A percentile compares a stretch with the other conserved stretches of the same genome.
Conservation (phyloP, 2,888 invertebrate genomes). For the Yponomeuta cagnagella region DNA sequence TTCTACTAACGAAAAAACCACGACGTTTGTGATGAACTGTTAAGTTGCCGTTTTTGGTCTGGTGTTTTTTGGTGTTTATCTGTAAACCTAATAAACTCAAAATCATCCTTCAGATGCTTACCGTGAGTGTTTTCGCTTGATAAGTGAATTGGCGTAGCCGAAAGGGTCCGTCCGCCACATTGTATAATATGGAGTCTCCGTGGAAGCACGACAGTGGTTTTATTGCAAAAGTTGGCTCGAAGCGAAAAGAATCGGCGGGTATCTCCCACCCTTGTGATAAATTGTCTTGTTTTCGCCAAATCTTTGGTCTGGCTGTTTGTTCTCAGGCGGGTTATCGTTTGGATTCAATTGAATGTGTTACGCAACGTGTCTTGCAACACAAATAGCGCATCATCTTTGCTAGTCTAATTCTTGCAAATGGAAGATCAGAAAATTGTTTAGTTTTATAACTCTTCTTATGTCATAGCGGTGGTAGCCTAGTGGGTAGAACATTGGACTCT, state of each 20-base stretch:
- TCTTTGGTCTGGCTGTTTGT: slow-evolving; percentile 44
- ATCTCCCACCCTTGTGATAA: slow-evolving; percentile 67
- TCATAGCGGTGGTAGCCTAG: no score
- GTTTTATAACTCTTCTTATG: neutral
- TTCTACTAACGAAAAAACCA: no score
- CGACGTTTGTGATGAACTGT: no score
- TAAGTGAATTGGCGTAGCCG: slow-evolving; percentile 59
- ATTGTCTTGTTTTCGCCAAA: slow-evolving; percentile 69
- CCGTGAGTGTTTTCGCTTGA: slow-evolving; percentile 17
- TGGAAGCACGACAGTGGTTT: slow-evolving; percentile 46
- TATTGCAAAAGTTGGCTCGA: slow-evolving; percentile 55
- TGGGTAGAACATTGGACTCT: no score
- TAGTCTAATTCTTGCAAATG: neutral
- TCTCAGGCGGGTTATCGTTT: slow-evolving; percentile 24
- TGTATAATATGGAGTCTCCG: slow-evolving; percentile 61
- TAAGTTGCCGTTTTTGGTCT: no score
- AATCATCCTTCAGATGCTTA: neutral
- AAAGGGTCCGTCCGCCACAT: slow-evolving; percentile 48
- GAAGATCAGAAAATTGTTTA: neutral
- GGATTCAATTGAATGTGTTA: slow-evolving; percentile 22
- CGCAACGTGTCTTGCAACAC: slow-evolving; percentile 9
- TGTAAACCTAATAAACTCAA: no score
- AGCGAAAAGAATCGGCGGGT: slow-evolving; percentile 36
- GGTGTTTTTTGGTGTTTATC: no score
- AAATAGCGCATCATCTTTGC: neutral